These are phyloP conservation scores for Cynopterus sphinx DNA, from an alignment of 2,797 vertebrate genomes.

Conservation along the genomic window DNA sequence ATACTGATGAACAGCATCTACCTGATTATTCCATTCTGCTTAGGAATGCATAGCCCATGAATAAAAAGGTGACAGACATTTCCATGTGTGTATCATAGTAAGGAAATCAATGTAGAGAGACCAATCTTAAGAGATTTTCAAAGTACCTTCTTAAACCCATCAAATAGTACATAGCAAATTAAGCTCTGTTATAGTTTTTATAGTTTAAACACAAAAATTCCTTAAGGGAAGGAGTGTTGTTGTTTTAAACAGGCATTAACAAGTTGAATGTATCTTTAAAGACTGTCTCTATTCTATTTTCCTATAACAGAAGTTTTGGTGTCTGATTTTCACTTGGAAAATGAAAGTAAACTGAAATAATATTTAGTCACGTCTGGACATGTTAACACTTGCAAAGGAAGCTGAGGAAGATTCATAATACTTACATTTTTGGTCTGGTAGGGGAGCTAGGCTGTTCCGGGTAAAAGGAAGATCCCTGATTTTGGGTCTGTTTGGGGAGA, in stretches of 20 bases:
- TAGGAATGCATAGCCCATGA: background rate
- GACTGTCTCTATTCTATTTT: background rate
- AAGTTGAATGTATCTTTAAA: background rate
- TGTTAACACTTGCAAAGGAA: background rate
- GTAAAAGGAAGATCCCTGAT: constrained; percentile 82
- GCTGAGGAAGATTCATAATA: background rate
- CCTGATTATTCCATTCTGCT: background rate
- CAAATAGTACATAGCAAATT: background rate
- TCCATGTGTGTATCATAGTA: background rate
- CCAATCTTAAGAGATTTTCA: background rate
- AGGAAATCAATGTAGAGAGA: background rate
- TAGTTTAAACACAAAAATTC: constrained; percentile 36
- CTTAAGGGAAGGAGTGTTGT: background rate
- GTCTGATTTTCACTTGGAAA: background rate
- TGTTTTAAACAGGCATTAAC: background rate
- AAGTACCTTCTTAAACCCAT: background rate
- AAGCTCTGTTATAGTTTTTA: background rate
- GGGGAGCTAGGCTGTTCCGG: constrained; percentile 86
- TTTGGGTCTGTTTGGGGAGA: constrained; percentile 82
- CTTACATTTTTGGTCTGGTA: constrained; percentile 90
- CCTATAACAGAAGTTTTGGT: background rate
- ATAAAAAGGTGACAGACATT: background rate
- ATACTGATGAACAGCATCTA: background rate
- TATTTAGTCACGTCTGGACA: background rate
- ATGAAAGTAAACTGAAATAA: constrained; percentile 10